Percentiles rank a stretch among this genome's conserved stretches.
Conservation (phyloP, 2,797 vertebrate genomes). For the Taenioides sp. region DNA sequence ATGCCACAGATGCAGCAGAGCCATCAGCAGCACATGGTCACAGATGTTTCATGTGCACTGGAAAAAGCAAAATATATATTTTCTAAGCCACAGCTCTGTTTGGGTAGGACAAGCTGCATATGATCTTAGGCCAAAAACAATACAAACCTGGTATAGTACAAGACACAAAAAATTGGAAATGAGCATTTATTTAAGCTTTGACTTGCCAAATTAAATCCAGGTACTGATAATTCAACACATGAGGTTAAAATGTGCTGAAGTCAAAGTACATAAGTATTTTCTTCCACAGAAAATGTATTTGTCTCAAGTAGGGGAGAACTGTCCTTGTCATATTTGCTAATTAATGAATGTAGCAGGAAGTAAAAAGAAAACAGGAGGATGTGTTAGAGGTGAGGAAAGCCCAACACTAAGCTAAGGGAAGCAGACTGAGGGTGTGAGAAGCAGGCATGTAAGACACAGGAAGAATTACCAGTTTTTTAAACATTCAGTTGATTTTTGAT, state of each 20-base stretch:
- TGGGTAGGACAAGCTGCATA: conserved; percentile 6
- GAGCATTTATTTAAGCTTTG: background rate
- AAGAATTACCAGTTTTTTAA: conserved; percentile 1
- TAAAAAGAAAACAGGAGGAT: conserved; percentile 40
- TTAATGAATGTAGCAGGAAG: conserved; percentile 46
- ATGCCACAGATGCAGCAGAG: conserved; percentile 29
- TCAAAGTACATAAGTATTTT: conserved; percentile 21
- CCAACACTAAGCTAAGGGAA: conserved; percentile 40
- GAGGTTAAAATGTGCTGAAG: conserved; percentile 24
- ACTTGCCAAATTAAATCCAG: background rate
- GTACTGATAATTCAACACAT: conserved; percentile 5
- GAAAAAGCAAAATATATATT: conserved; percentile 14
- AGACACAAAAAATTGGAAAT: background rate
- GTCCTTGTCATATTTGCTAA: conserved; percentile 37
- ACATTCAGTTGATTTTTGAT: background rate
- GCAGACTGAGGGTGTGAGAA: conserved; percentile 58
- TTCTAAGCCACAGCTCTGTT: conserved; percentile 13
- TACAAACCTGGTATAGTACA: background rate
- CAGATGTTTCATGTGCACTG: conserved; percentile 53
- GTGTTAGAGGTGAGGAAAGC: conserved; percentile 62
- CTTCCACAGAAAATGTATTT: conserved; percentile 7
- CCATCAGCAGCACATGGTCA: conserved; percentile 51
- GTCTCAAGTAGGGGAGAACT: conserved; percentile 31
- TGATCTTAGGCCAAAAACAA: background rate
- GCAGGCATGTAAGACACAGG: conserved; percentile 17